A percentile compares a stretch with the other conserved stretches of the same genome.
Evolutionary conservation across 2,113 vertebrate genomes (phyloP).

Genomic region (Syrmaticus mikado): DNA sequence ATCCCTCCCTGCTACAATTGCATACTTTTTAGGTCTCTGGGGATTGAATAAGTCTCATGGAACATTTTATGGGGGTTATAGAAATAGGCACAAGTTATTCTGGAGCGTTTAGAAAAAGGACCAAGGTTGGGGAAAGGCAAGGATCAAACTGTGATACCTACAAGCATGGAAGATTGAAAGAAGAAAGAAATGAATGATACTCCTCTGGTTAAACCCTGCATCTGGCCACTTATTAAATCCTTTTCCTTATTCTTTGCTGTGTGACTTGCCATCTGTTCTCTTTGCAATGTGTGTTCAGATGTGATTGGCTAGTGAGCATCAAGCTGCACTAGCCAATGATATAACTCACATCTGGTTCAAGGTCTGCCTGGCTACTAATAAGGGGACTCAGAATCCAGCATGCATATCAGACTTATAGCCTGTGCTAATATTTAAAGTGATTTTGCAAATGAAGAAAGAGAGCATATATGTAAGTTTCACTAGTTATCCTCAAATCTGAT

Average conservation of each 20-base stretch:
- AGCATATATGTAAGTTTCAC: background rate
- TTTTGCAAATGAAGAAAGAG: background rate
- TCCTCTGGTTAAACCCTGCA: background rate
- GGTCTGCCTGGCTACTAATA: too few species aligned
- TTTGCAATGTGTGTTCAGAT: background rate
- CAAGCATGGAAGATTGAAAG: background rate
- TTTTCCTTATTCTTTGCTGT: background rate
- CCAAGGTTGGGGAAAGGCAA: background rate
- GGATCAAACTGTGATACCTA: background rate
- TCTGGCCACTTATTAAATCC: background rate
- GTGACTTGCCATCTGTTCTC: background rate
- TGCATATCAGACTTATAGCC: too few species aligned
- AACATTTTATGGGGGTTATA: background rate
- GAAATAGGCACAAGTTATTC: background rate
- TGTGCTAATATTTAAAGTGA: background rate
- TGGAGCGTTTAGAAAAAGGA: background rate
- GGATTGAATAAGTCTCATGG: background rate
- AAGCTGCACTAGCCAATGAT: background rate
- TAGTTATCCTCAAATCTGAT: background rate
- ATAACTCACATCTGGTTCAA: rapidly evolving
- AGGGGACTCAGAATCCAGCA: background rate
- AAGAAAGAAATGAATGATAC: rapidly evolving
- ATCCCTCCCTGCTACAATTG: background rate
- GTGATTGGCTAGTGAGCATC: rapidly evolving
- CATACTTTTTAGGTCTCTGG: background rate